A percentile compares a stretch with the other conserved stretches of the same genome.
phyloP scores from a whole-genome alignment of 2,888 invertebrate genomes.

The Venustoraphidia nigricollis region DNA sequence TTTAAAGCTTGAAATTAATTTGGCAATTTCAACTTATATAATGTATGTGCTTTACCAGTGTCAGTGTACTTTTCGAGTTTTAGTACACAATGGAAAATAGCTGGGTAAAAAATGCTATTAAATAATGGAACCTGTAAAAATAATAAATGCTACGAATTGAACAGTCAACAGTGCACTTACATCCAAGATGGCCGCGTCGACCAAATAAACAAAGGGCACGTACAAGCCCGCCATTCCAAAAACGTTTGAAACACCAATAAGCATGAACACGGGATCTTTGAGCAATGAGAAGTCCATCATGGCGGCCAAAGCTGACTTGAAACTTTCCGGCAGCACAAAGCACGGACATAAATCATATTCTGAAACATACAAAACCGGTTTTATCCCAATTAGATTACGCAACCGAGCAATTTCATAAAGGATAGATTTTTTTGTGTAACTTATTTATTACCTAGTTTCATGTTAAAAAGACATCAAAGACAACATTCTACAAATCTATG shows the following conservation, averaged over 20 bases:
- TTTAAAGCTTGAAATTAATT: too few species aligned
- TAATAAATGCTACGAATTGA: neutral
- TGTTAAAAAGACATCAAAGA: too few species aligned
- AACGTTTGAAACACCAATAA: conserved; percentile 85
- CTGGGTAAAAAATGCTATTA: neutral
- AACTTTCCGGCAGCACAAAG: conserved; percentile 59
- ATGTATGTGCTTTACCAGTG: neutral
- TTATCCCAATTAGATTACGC: conserved; percentile 1
- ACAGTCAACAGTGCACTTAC: conserved; percentile 30
- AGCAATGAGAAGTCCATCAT: conserved; percentile 86
- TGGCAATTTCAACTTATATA: too few species aligned
- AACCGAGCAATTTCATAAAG: too few species aligned
- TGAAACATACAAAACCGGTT: conserved; percentile 23
- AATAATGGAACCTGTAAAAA: neutral
- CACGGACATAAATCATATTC: conserved; percentile 72
- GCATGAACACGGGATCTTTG: conserved; percentile 77
- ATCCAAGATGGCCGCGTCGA: conserved; percentile 59
- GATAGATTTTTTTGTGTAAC: too few species aligned
- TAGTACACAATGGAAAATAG: neutral
- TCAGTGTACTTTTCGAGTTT: neutral
- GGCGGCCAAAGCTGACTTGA: conserved; percentile 67
- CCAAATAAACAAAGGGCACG: conserved; percentile 90
- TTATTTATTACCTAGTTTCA: neutral
- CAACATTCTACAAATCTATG: too few species aligned
- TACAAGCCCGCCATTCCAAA: conserved; percentile 97